Percentiles rank a stretch among this genome's conserved stretches.
Evolutionary conservation across 2,888 invertebrate genomes (phyloP).

Genomic region (Mechanitis mazaeus): DNA sequence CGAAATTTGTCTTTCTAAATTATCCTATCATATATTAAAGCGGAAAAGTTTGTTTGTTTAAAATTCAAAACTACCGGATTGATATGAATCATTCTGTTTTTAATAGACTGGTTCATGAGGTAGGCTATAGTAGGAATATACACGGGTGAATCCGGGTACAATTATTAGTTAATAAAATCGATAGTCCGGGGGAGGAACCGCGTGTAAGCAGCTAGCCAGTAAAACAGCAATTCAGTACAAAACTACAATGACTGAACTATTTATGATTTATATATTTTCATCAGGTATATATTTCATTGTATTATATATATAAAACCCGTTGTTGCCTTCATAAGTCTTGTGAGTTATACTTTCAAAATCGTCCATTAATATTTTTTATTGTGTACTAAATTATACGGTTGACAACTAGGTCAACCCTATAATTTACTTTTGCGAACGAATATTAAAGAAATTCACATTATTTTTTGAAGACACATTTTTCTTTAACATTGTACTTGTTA

Average conservation of each 20-base stretch:
- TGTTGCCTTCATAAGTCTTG: not conserved
- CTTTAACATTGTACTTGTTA: not conserved
- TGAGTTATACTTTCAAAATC: not conserved
- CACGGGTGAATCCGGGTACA: too few relatives aligned
- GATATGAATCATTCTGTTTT: too few relatives aligned
- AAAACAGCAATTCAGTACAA: not conserved
- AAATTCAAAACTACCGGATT: too few relatives aligned
- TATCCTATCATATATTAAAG: too few relatives aligned
- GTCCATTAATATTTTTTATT: slow-evolving; percentile 6
- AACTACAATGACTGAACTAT: too few relatives aligned
- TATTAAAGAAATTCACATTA: not conserved
- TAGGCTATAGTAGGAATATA: too few relatives aligned
- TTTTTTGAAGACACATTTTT: not conserved
- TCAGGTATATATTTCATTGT: not conserved
- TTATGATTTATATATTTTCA: too few relatives aligned
- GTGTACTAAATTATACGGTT: slow-evolving; percentile 3
- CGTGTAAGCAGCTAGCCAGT: not conserved
- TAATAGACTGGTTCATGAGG: too few relatives aligned
- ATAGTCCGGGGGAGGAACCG: too few relatives aligned
- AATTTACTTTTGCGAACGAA: slow-evolving; percentile 1
- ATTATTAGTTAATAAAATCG: too few relatives aligned
- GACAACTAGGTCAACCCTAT: slow-evolving; percentile 6
- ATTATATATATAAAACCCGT: not conserved
- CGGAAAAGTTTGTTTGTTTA: too few relatives aligned
- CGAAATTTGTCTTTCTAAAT: too few relatives aligned